A percentile compares a stretch with the other conserved stretches of the same genome.
Conservation (phyloP, 2,797 vertebrate genomes). For the Melanotaenia parkinsoni region DNA sequence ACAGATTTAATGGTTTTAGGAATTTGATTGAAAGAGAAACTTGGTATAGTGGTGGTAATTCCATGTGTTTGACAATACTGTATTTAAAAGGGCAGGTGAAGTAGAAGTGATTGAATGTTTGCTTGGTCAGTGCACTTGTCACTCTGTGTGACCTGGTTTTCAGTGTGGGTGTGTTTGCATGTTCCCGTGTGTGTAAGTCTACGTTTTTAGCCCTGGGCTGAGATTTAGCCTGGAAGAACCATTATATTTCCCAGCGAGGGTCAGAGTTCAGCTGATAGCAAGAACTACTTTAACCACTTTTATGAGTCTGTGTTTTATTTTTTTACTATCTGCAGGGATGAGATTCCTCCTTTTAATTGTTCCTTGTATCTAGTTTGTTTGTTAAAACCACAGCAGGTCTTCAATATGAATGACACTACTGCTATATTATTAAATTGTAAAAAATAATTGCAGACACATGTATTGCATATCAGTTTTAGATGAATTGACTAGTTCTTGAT, state of each 20-base stretch:
- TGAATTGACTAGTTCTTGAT: background rate
- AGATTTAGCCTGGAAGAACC: constrained; percentile 60
- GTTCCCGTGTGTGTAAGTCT: constrained; percentile 31
- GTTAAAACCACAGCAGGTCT: background rate
- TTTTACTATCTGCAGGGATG: constrained; percentile 4
- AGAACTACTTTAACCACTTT: constrained; percentile 43
- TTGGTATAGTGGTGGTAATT: background rate
- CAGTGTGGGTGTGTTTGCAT: constrained; percentile 20
- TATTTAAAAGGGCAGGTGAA: constrained; percentile 41
- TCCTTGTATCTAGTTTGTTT: background rate
- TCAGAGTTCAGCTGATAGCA: constrained; percentile 67
- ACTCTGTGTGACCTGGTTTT: constrained; percentile 66
- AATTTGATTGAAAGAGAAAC: background rate
- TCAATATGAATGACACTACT: background rate
- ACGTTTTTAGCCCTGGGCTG: constrained; percentile 51
- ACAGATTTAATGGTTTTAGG: background rate
- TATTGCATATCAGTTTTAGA: background rate
- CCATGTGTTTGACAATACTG: constrained; percentile 20
- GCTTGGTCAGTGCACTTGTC: constrained; percentile 72
- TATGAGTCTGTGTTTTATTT: background rate
- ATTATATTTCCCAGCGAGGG: constrained; percentile 42
- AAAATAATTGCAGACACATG: background rate
- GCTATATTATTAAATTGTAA: background rate
- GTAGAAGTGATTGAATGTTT: constrained; percentile 59
- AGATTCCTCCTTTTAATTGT: background rate